Base-by-base conservation (phyloP, 2,888 invertebrate genomes). In the Pterostichus niger region DNA sequence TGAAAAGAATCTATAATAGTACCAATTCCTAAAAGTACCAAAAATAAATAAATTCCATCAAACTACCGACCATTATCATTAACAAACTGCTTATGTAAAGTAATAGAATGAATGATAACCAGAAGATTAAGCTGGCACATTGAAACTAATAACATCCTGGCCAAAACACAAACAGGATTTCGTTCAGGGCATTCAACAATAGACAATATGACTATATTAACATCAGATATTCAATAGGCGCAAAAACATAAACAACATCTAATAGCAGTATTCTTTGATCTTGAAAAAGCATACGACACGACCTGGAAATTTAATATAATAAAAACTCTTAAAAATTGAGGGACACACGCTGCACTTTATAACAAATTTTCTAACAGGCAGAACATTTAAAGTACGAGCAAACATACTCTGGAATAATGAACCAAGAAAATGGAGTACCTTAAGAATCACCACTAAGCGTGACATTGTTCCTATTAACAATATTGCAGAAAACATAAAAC, bases 351-450 rank as follows among this genome's bases (percentile, higher is more conserved):
- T 64, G 17, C 40, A 64, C 31, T 31, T 64, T 64, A n/a, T 64
- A 11, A 24, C 24, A 15, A 49, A 33, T 11, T n/a, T 33, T n/a
- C 35, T 75, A 64, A 7, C 1, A 7, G n/a, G 17, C 64, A 64
- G 64, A 64, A 64, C n/a, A 64, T 64, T 64, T 64, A 24, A n/a
- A 33, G 64, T 64, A 6, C n/a, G 64, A 13, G 7, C 33, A 64
- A 31, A 5, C 4, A n/a, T 31, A 64, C 33, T 64, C 64, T 11
- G 33, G 31, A 2, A 64, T 6, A 64, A 64, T 64, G 64, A 31
- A 64, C n/a, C 64, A 64, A n/a, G 33, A 31, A 3, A 64, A 64
- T 33, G 64, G n/a, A 2, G 10, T 31, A 2, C 33, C 64, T 9
- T 33, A 64, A 33, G 64, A 6, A 64, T 64, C 33, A 6, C 4